phyloP scores from a whole-genome alignment of 2,797 vertebrate genomes.

The Oryzias dopingdopingensis region DNA sequence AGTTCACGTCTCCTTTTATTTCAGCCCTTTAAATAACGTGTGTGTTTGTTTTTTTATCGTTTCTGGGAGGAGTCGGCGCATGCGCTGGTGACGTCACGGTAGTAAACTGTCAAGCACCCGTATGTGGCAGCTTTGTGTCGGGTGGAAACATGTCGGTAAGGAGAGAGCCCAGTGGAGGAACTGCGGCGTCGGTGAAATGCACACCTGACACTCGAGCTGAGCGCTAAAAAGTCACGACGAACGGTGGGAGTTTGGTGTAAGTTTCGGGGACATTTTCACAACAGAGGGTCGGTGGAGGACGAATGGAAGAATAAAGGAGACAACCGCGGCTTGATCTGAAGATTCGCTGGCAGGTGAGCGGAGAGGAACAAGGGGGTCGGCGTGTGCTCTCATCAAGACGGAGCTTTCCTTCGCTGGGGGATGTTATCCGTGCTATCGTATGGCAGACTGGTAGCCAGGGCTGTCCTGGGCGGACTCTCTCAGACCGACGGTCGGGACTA shows the following conservation, averaged over 20 bases:
- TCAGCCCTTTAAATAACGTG: no score
- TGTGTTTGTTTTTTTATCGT: neutral
- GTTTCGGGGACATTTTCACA: slow-evolving; percentile 1
- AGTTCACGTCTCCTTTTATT: neutral
- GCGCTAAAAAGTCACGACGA: neutral
- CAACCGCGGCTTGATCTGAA: slow-evolving; percentile 26
- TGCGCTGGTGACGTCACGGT: slow-evolving; percentile 37
- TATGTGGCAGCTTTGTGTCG: slow-evolving; percentile 42
- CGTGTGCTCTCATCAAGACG: slow-evolving; percentile 28
- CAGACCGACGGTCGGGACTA: slow-evolving; percentile 96
- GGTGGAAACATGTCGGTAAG: slow-evolving; percentile 64
- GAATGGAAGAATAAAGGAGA: slow-evolving; percentile 54
- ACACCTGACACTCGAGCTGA: slow-evolving; percentile 37
- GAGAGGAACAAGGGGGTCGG: slow-evolving; percentile 5
- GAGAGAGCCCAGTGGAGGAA: slow-evolving; percentile 51
- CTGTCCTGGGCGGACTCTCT: slow-evolving; percentile 94
- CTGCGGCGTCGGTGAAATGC: slow-evolving; percentile 13
- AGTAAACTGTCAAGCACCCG: slow-evolving; percentile 38
- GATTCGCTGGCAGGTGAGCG: slow-evolving; percentile 28
- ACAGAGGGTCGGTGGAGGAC: slow-evolving; percentile 8
- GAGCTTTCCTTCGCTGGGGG: slow-evolving; percentile 37
- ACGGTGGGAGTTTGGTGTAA: slow-evolving; percentile 1
- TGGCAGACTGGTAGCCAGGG: slow-evolving; percentile 93
- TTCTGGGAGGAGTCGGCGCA: slow-evolving; percentile 7
- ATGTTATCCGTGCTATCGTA: slow-evolving; percentile 77